Evolutionary conservation across 2,888 invertebrate genomes (phyloP).

Genomic region (Papilio elwesi): DNA sequence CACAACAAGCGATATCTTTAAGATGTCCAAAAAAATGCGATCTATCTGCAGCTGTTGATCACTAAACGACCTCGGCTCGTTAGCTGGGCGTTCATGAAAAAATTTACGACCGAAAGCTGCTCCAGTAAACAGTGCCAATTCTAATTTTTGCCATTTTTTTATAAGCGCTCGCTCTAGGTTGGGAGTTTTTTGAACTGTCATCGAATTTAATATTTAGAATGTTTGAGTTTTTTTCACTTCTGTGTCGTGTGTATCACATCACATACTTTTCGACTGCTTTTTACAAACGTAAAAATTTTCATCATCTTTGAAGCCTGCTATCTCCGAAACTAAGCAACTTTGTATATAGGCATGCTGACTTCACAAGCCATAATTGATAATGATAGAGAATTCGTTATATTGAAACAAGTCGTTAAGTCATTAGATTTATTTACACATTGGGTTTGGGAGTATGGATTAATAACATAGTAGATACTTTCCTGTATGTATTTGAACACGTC

Average conservation of each 20-base stretch:
- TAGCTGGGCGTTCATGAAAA: constrained; percentile 61
- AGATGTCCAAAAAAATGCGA: constrained; percentile 60
- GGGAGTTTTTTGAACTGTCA: constrained; percentile 45
- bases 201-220: neutral
- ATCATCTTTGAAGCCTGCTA: too few species aligned
- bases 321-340: too few species aligned
- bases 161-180: constrained; percentile 47
- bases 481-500: constrained; percentile 52
- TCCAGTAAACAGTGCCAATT: constrained; percentile 64
- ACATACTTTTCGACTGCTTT: too few species aligned
- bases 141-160: constrained; percentile 48
- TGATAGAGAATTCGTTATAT: too few species aligned
- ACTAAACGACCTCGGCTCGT: constrained; percentile 62
- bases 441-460: constrained; percentile 40
- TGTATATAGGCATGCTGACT: too few species aligned
- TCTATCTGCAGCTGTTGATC: constrained; percentile 66
- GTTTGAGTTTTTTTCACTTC: too few species aligned
- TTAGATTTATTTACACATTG: constrained; percentile 25
- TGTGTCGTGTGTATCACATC: too few species aligned
- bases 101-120: constrained; percentile 56
- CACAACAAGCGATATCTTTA: constrained; percentile 64
- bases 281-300: too few species aligned
- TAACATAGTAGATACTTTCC: constrained; percentile 29
- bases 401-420: neutral
- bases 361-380: too few species aligned